Base-by-base conservation (phyloP, 2,113 vertebrate species). In the Fregetta grallaria region DNA sequence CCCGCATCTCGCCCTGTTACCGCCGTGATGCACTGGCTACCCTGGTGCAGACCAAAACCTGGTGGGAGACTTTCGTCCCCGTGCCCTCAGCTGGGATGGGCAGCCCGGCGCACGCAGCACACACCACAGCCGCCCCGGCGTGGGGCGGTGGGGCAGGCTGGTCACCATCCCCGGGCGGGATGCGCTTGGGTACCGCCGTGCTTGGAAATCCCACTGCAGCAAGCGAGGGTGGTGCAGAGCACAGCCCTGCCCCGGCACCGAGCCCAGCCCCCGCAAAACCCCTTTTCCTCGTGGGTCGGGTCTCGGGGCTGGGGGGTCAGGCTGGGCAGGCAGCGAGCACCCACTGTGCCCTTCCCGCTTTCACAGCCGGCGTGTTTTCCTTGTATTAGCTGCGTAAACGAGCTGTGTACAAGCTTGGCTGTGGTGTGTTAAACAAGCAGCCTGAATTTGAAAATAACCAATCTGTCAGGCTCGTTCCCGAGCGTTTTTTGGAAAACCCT, bases 1-100 rank as follows among this genome's bases (percentile, higher is more conserved):
- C 86, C 36, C 18, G 4, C 71, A 13, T 45, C 66, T 4, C 1
- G 0, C 8, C 34, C 67, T 27, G 1, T 4, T 40, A 1, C 56
- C 8, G 0, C 59, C 2, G 1, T 1, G 14, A 9, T 5, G 53
- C 8, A 0, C 29, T 1, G 44, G 53, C 30, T 4, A 5, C 38
- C 50, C 23, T 3, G 4, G 7, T 3, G 0, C 38, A 3, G 53
- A 13, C 13, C 71, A 62, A 36, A 49, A 7, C 11, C 15, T 1
- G 56, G 16, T 0, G 32, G 25, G 32, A n/a, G 5, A 0, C 1
- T 6, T 40, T 45, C 6, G 1, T 38, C 2, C 23, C 7, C 26
- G 2, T 3, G 3, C 13, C 90, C 70, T 29, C 4, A 2, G 45
- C 56, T 7, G 2, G 59, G 70, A 0, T 3, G 10, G 59, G 32